These are phyloP conservation scores for Sinocyclocheilus anshuiensis DNA, from an alignment of 2,113 vertebrate species.

Conservation along the genomic window DNA sequence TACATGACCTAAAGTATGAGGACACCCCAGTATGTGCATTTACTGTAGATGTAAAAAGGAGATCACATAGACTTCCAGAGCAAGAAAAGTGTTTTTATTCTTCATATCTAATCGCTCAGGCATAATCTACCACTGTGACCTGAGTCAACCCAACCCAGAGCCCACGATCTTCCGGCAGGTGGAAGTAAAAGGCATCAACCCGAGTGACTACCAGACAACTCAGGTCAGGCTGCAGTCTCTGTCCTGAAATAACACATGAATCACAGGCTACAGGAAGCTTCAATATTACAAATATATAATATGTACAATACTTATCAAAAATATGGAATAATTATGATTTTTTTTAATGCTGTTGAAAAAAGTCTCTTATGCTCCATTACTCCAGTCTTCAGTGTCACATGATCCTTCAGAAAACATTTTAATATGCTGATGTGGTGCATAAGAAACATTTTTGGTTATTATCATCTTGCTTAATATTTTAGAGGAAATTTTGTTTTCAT, in stretches of 20 bases:
- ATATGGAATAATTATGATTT: too few species aligned
- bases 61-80: background rate
- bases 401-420: background rate
- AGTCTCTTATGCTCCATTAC: too few species aligned
- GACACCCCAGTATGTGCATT: background rate
- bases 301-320: too few species aligned
- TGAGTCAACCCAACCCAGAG: slow-evolving; percentile 64
- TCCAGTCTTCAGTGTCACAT: background rate
- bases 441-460: too few species aligned
- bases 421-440: background rate
- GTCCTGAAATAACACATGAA: background rate
- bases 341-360: too few species aligned
- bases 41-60: background rate
- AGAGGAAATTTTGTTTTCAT: background rate
- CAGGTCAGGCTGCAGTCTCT: slow-evolving; percentile 64
- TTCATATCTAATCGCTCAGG: slow-evolving; percentile 54
- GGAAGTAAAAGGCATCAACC: slow-evolving; percentile 73
- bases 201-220: slow-evolving; percentile 72
- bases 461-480: too few species aligned
- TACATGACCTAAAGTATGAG: background rate
- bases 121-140: slow-evolving; percentile 78
- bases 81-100: background rate
- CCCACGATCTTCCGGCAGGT: slow-evolving; percentile 75
- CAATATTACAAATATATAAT: too few species aligned
- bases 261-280: background rate